Conservation (phyloP, 2,113 vertebrate species). For the Alosa alosa region DNA sequence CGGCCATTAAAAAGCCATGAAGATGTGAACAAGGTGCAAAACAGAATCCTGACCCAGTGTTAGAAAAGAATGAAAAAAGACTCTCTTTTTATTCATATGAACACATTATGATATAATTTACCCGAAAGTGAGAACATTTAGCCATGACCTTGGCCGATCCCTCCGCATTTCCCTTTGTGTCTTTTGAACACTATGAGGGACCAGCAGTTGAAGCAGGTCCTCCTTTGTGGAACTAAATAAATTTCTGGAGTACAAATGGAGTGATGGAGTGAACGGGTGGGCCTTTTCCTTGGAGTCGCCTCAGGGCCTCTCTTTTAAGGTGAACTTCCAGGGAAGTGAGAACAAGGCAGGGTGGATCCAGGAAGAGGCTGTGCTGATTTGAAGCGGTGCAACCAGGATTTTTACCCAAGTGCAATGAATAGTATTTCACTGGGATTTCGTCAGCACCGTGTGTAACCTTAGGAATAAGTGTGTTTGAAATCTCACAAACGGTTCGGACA, state of each 20-base stretch:
- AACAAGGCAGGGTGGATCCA: slow-evolving; percentile 13
- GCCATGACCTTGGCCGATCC: slow-evolving; percentile 14
- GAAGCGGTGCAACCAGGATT: neutral
- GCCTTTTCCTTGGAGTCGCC: slow-evolving; percentile 1
- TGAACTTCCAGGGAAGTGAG: slow-evolving; percentile 49
- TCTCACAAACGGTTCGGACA: neutral
- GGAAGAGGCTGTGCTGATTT: neutral
- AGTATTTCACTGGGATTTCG: neutral
- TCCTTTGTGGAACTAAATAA: slow-evolving; percentile 51
- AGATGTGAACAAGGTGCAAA: neutral
- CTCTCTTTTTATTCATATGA: neutral
- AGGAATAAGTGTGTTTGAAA: neutral
- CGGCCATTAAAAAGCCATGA: neutral
- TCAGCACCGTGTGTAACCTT: neutral
- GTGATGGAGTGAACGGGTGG: neutral
- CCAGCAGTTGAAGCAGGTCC: neutral
- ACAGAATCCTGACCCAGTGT: neutral
- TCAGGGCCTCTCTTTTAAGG: slow-evolving; percentile 49
- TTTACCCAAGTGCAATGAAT: neutral
- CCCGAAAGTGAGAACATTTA: slow-evolving; percentile 19
- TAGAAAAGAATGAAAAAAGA: neutral
- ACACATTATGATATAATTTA: slow-evolving; percentile 22
- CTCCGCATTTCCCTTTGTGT: slow-evolving; percentile 5
- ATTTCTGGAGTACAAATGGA: slow-evolving; percentile 53
- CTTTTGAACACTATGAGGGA: slow-evolving; percentile 32